Conservation (phyloP, 2,888 invertebrate genomes). For the Rhopalosiphum nymphaeae region DNA sequence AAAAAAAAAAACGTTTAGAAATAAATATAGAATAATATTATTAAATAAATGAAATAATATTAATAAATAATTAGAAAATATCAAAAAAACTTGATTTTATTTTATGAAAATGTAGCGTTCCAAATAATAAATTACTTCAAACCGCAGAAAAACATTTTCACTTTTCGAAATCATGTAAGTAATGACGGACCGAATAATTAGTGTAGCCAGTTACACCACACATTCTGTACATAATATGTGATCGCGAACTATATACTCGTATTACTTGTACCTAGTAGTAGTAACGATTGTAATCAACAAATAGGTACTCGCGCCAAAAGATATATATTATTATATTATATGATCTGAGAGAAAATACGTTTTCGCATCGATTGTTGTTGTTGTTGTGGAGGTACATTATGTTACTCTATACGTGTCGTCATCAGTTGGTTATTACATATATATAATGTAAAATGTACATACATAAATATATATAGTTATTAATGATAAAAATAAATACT, state of each 20-base stretch:
- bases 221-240: background rate
- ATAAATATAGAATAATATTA: no score
- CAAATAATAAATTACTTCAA: background rate
- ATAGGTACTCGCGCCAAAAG: background rate
- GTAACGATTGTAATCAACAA: background rate
- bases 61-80: background rate
- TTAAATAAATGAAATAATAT: no score
- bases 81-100: background rate
- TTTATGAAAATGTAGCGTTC: background rate
- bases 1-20: no score
- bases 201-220: background rate
- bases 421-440: background rate
- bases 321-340: background rate
- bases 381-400: background rate
- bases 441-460: background rate
- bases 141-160: background rate
- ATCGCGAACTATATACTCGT: background rate
- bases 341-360: slow-evolving; percentile 7
- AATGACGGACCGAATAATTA: background rate
- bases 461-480: background rate
- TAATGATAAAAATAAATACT: background rate
- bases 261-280: background rate
- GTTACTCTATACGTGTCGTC: background rate
- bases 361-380: background rate
- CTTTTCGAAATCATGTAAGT: background rate